Base-by-base conservation (phyloP, 2,888 invertebrate species). In the Ptychoptera contaminata region DNA sequence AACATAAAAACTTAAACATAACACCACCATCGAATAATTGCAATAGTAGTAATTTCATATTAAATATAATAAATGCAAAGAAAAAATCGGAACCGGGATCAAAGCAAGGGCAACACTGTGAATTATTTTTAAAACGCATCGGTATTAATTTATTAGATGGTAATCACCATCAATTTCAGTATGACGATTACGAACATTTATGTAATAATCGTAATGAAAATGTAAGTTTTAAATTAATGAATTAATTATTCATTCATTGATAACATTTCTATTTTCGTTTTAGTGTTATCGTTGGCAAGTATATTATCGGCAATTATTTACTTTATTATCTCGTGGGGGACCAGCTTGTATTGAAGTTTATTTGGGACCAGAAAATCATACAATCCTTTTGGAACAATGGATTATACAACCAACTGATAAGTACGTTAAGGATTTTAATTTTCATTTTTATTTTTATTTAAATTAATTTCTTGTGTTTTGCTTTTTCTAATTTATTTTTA, bases 191-290 rank as follows among this genome's bases (percentile, higher is more conserved):
- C 59, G 65, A 65, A 49, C 66, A 66, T 56, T 53, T 61, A 59
- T 66, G 66, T 61, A 63, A 63, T 62, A 63, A 63, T 54, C 57
- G 61, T 55, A 65, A 62, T 58, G 62, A 62, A 60, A 61, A 59
- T 55, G 65, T 66, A 54, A 58, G 58, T 55, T 43, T 40, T 12
- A 23, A 3, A 7, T 23, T 23, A 23, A 23, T 23, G 3, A 23
- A 23, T 16, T 12, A 15, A n/a, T 34, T 16, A 34, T 34, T 34
- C 2, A 30, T 7, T 30, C 29, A 5, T n/a, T n/a, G n/a, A n/a
- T n/a, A n/a, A n/a, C n/a, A 23, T 6, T 36, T 37, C 12, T 12
- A 15, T 42, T 39, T 16, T 37, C 16, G 8, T 34, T 47, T 32
- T 15, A 32, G 35, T 40, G 66, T 55, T 59, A 59, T 54, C 65